Base-by-base conservation (phyloP, 1,140 invertebrate species). In the Leucophenga varia region DNA sequence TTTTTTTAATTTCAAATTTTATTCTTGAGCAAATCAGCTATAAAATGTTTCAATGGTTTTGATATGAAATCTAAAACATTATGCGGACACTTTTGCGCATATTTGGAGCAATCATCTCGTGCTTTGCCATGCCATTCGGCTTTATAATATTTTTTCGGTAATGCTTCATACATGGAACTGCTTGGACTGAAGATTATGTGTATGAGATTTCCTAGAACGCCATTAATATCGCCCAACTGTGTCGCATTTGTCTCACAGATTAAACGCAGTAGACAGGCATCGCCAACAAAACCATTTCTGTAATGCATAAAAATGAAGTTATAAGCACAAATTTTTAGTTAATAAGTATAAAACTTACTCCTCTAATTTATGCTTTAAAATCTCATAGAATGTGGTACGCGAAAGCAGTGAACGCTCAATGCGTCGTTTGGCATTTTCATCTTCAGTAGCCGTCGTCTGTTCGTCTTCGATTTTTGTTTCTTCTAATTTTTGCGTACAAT, bases 141-240 rank as follows among this genome's bases (percentile, higher is more conserved):
- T 44, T 77, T 64, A 53, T 81, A 80, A 54, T 82, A 83, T 0
- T 63, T 65, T 20, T 75, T 59, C 5, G 79, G 75, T 30, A 83
- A 46, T 12, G 76, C 75, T 61, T 81, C 79, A 42, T 81, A 77
- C 10, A 57, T 68, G 1, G 82, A 82, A 25, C 79, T 74, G 32
- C 80, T 82, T 13, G 82, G 82, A 16, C 81, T 83, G 71, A 74
- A 69, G 45, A 73, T 52, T 6, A 74, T 49, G 13, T 72, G 70
- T 1, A 71, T 52, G n/a, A 74, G 17, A 20, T 45, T 56, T 21
- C 71, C 71, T 14, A 74, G 43, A 1, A 71, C 56, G 6, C 70
- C 71, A 47, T 74, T 74, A 0, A 58, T 48, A 2, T 68, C 45
- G 3, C 42, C 55, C 31, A 74, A 30, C 10, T 56, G 43, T 3